phyloP scores from a whole-genome alignment of 2,888 invertebrate genomes.

The Nasonia oneida region DNA sequence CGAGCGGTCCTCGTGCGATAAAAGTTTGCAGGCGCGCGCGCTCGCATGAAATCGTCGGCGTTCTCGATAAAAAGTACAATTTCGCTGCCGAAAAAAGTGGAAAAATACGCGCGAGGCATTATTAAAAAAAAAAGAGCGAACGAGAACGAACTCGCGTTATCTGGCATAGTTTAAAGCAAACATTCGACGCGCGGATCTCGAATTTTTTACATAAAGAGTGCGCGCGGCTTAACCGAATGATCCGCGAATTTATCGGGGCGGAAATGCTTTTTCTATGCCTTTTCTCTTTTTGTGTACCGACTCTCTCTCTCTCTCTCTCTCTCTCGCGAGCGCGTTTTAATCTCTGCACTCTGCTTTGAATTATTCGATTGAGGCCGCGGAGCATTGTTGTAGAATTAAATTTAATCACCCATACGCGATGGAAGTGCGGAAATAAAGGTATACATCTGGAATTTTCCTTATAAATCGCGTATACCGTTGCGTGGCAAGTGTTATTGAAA shows the following conservation, averaged over 20 bases:
- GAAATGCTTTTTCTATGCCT: conserved; percentile 51
- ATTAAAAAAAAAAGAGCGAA: conserved; percentile 3
- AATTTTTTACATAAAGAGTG: conserved; percentile 54
- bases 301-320: background rate
- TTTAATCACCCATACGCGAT: conserved; percentile 37
- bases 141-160: conserved; percentile 26
- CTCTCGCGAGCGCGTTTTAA: conserved; percentile 41
- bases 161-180: conserved; percentile 22
- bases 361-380: conserved; percentile 49
- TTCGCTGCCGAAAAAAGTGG: background rate
- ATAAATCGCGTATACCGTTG: background rate
- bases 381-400: conserved; percentile 57
- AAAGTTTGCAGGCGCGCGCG: background rate
- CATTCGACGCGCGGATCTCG: conserved; percentile 2
- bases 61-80: conserved; percentile 29
- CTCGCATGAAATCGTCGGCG: background rate
- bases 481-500: background rate
- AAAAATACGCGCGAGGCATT: background rate
- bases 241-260: conserved; percentile 56
- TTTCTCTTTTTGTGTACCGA: conserved; percentile 26
- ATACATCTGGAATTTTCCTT: conserved; percentile 28
- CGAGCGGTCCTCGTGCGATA: conserved; percentile 21
- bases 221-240: conserved; percentile 49
- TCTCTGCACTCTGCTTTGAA: conserved; percentile 58
- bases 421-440: conserved; percentile 11